These are phyloP conservation scores for Pherbina coryleti DNA, from an alignment of 2,888 invertebrate species.

Conservation along the genomic window DNA sequence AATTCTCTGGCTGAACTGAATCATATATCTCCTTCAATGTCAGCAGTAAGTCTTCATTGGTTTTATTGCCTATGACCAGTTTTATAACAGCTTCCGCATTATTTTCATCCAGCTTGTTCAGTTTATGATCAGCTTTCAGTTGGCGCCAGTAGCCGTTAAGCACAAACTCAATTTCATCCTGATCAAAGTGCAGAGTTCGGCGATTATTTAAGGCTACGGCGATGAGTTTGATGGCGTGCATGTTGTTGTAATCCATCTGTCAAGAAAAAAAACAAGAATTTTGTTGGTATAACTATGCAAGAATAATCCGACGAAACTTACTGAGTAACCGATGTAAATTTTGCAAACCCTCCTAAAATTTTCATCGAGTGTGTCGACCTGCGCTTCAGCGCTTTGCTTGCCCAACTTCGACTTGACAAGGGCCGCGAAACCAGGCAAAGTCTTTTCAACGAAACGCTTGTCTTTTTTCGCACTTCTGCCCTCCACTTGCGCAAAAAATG, in stretches of 20 bases:
- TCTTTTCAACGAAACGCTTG: constrained; percentile 62
- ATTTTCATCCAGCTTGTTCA: constrained; percentile 44
- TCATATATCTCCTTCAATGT: constrained; percentile 54
- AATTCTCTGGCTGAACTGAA: constrained; percentile 48
- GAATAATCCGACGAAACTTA: too few relatives aligned
- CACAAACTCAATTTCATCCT: constrained; percentile 66
- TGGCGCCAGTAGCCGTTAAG: constrained; percentile 65
- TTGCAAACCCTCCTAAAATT: constrained; percentile 64
- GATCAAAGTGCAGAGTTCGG: constrained; percentile 60
- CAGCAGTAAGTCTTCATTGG: constrained; percentile 63
- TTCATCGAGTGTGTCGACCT: constrained; percentile 52
- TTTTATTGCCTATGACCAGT: constrained; percentile 63
- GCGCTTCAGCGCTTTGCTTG: constrained; percentile 11
- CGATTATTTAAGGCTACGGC: constrained; percentile 60
- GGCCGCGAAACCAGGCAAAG: constrained; percentile 52
- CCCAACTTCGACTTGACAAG: constrained; percentile 49
- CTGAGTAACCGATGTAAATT: constrained; percentile 67
- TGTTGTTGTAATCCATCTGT: constrained; percentile 63
- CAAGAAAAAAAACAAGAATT: constrained; percentile 11
- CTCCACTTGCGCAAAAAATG: constrained; percentile 48
- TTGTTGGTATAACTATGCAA: too few relatives aligned
- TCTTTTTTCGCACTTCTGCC: constrained; percentile 51
- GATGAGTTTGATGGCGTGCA: constrained; percentile 61
- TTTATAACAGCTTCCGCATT: constrained; percentile 59
- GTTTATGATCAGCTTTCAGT: constrained; percentile 57